Base-by-base conservation (phyloP, 2,888 invertebrate genomes). In the Sipha maydis region DNA sequence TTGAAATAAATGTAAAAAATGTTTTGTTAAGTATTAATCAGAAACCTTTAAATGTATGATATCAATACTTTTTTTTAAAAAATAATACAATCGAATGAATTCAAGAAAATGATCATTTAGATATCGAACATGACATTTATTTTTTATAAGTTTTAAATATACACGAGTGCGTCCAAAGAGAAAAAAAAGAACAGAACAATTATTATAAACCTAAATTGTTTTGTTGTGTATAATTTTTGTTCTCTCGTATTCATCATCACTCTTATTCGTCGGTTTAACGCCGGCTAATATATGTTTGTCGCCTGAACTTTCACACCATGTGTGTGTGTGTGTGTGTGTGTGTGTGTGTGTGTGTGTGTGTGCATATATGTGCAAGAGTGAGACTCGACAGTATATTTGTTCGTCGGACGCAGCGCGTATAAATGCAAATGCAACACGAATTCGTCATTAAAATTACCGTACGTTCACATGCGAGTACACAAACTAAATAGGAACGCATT, bases 371-470 rank as follows among this genome's bases (percentile, higher is more conserved):
- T n/a, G n/a, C n/a, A n/a, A n/a, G n/a, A n/a, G n/a, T n/a, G 38
- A 48, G 48, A 9, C 11, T 14, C 17, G 67, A 28, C 38, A 71
- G 69, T 71, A 25, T 54, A 41, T 86, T 85, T 79, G 38, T 79
- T 86, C 71, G 69, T 86, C n/a, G 54, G 54, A 69, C 78, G 86
- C 21, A 17, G n/a, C 38, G 69, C 54, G 75, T 38, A 9, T 21
- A 61, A 73, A 73, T 54, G 73, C 73, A 54, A 79, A 73, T 73
- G 79, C 71, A 79, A 86, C 86, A 86, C 79, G 79, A 79, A 80
- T 80, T 79, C 56, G 79, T 79, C 86, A 86, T 86, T 86, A 86
- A 71, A 86, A 86, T 86, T 73, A 54, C 73, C 48, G 48, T n/a
- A 38, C n/a, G 76, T 85, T 86, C 56, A 86, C 86, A 38, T 38